Evolutionary conservation across 2,888 invertebrate species (phyloP), one percentile per base, ranked within the genome.

Genomic region (Drosophila stalkeri): DNA sequence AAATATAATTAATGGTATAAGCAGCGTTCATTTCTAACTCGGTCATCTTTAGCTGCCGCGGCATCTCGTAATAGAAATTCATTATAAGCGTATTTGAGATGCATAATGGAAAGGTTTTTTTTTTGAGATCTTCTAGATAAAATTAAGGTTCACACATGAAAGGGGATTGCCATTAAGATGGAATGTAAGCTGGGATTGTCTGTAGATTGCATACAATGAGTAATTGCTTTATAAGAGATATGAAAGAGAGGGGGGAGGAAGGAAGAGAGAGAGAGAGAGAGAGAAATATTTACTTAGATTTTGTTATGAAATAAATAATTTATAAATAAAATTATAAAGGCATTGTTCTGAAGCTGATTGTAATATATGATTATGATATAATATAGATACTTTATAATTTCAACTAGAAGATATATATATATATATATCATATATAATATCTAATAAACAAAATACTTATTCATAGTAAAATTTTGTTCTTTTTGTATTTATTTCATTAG

Each of bases 21-120:
- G n/a, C 31, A n/a, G 9, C 37, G 7, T 12, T 54, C 16, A 27
- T 20, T 51, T 60, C 33, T n/a, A 4, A 59, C 51, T 51, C 41
- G 39, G 43, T 72, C 72, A 75, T 60, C 72, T 35, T 27, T 2
- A 51, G 20, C 49, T 39, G 27, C 51, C 52, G 1, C 9, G n/a
- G 56, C 52, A 59, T 37, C 52, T 23, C 35, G 2, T n/a, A 18
- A 37, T 31, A 39, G 47, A 60, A 60, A 39, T 37, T 14, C 9
- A 8, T 39, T 47, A 14, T 3, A 23, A 27, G 37, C 23, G n/a
- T 18, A 14, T 5, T 23, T 37, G 31, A 51, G 27, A 27, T 52
- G 35, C 27, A 44, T 51, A 23, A 37, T 63, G 12, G 11, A 8
- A 44, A 12, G 23, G 23, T 43, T 18, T 35, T 33, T 11, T 43